Evolutionary conservation across 2,797 vertebrate species (phyloP), one percentile per base, ranked within the genome.

Genomic region (Lemur catta): DNA sequence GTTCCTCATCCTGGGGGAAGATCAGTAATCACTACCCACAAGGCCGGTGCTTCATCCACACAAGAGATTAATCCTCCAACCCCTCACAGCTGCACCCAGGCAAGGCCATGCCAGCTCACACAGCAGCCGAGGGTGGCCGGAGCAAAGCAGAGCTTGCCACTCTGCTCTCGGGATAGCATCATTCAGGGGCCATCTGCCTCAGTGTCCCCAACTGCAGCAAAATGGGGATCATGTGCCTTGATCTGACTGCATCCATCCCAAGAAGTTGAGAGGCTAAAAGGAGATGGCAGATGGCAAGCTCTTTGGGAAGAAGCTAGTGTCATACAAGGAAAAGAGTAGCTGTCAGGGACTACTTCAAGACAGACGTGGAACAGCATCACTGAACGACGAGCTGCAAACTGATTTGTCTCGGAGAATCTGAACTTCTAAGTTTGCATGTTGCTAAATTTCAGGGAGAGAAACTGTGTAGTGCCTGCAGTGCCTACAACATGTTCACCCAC

Each of bases 261-360:
- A 55, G 24, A 67, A 65, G 48, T 12, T 11, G 38, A 15, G 59
- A 92, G 57, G 41, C 59, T 81, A 78, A 67, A 95, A 88, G 72
- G 89, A 93, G 75, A 89, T 7, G n/a, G 41, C 75, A 91, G 88
- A 84, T 65, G 69, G 89, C 55, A 52, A 87, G 35, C 46, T 59
- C 94, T 87, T 95, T 76, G 93, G 97, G 88, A 97, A 41, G 61
- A 81, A 98, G 95, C 17, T 48, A 22, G 72, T 87, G 61, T 81
- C 55, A 57, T 18, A 78, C n/a, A 88, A 71, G 69, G 59, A 38
- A 92, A 74, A 69, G 33, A 55, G 33, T 38, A 26, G 24, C 9
- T 48, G 0, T 35, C 72, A 74, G 65, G 89, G 93, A 65, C 92
- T 74, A 59, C 50, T 65, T 75, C 7, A 84, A 82, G 81, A 57